These are phyloP conservation scores for Cervus canadensis DNA, from an alignment of 2,113 vertebrate species.

Conservation along the genomic window DNA sequence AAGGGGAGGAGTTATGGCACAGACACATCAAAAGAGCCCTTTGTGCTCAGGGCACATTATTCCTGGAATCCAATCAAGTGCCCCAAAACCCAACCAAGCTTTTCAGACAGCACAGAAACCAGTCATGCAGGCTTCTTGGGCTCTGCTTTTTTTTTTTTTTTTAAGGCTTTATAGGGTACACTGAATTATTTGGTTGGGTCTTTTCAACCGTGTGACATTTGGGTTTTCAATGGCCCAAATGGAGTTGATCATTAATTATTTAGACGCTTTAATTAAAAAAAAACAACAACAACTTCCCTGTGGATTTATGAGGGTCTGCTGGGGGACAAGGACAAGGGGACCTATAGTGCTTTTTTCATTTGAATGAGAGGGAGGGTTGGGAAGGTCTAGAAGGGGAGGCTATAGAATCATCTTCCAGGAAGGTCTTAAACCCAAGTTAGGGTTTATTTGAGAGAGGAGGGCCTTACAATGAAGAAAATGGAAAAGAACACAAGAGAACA, in stretches of 20 bases:
- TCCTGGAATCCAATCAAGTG: slow-evolving; percentile 84
- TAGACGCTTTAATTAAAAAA: slow-evolving; percentile 76
- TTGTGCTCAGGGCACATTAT: slow-evolving; percentile 84
- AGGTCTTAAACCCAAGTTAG: slow-evolving; percentile 61
- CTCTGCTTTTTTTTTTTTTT: slow-evolving; percentile 72
- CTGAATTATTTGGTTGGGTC: slow-evolving; percentile 84
- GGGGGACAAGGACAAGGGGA: slow-evolving; percentile 70
- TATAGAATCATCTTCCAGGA: slow-evolving; percentile 67
- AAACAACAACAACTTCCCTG: slow-evolving; percentile 52
- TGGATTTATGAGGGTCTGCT: slow-evolving; percentile 76
- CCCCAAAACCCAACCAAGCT: slow-evolving; percentile 82
- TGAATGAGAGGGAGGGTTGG: slow-evolving; percentile 65
- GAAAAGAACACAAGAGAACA: slow-evolving; percentile 35
- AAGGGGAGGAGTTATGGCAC: slow-evolving; percentile 68
- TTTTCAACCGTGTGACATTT: slow-evolving; percentile 79
- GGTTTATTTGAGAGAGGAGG: slow-evolving; percentile 57
- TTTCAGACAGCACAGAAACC: slow-evolving; percentile 82
- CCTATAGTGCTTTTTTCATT: slow-evolving; percentile 66
- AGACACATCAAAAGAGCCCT: slow-evolving; percentile 80
- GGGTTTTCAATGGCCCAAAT: slow-evolving; percentile 78
- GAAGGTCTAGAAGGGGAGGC: slow-evolving; percentile 63
- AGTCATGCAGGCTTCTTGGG: slow-evolving; percentile 79
- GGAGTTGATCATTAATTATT: slow-evolving; percentile 76
- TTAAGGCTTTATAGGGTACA: slow-evolving; percentile 81
- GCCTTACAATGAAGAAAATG: slow-evolving; percentile 34